A percentile compares a stretch with the other conserved stretches of the same genome.
Evolutionary conservation across 2,113 vertebrate genomes (phyloP).

Genomic region (Psittacara wagleri): DNA sequence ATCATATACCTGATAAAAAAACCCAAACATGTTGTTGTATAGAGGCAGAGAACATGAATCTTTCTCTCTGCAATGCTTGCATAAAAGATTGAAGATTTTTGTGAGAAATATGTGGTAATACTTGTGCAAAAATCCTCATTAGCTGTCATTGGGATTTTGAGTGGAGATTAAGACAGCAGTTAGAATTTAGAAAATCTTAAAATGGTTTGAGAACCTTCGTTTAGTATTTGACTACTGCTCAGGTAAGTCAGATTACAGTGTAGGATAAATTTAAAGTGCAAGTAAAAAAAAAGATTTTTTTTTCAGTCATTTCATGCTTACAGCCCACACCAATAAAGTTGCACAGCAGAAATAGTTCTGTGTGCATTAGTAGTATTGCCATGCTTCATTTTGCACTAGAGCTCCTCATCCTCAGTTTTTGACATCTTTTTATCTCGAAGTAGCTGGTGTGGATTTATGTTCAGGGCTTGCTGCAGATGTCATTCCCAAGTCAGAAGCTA

Average conservation of each 20-base stretch:
- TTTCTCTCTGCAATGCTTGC: neutral
- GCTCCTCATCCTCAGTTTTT: neutral
- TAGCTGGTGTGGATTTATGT: neutral
- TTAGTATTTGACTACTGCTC: neutral
- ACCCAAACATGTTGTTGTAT: neutral
- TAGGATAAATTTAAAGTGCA: neutral
- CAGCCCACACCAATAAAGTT: neutral
- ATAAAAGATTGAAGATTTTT: neutral
- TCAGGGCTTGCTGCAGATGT: neutral
- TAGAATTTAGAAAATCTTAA: neutral
- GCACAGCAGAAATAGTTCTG: neutral
- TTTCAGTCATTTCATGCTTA: rapidly evolving
- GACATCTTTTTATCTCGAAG: neutral
- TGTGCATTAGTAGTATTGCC: neutral
- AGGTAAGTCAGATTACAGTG: neutral
- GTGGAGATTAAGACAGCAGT: neutral
- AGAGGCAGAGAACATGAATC: neutral
- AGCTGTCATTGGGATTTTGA: neutral
- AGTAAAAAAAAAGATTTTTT: neutral
- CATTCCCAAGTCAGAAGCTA: neutral
- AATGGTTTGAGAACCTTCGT: neutral
- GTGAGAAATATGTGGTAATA: neutral
- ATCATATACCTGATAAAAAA: neutral
- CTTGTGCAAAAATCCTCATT: neutral
- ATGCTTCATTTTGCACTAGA: neutral